Evolutionary conservation across 2,888 invertebrate genomes (phyloP), one percentile per base, ranked within the genome.

Genomic region (Ennomos quercinarius): DNA sequence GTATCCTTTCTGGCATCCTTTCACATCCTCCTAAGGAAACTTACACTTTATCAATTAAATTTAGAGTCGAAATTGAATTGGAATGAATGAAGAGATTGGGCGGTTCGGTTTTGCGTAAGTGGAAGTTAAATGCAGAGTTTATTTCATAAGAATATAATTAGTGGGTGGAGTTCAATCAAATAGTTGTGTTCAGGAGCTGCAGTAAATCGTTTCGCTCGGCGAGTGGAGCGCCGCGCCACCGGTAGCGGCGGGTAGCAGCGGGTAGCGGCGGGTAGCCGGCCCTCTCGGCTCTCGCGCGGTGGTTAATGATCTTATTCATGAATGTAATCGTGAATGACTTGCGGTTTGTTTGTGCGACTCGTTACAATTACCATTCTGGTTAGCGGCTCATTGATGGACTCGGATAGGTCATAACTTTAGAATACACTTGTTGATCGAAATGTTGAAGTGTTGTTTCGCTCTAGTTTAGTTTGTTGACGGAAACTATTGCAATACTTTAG

Each of bases 121-220:
- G 61, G 67, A 74, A 81, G 84, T 89, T 88, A 88, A 89, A 87
- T 80, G 87, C 83, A 77, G 82, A 86, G 86, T 89, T 91, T 89
- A 89, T 90, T 88, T 86, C 87, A 83, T 89, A 91, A 91, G 90
- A 89, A 86, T 87, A 88, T 93, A 92, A 93, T 93, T 89, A 91
- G 92, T 92, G 91, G 92, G 93, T 80, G 92, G 89, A 83, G 90
- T 88, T 80, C 88, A 84, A 89, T 88, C 87, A 87, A 86, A 84
- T 78, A 83, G 87, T 83, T 74, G 78, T 68, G 80, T 81, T 81
- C 77, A 76, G 78, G 61, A 57, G 71, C 75, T 74, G 68, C 71
- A 77, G 80, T 81, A 77, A 84, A 84, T 83, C 76, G 80, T 75
- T 70, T 72, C 74, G 65, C 57, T 66, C 55, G 61, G 48, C 10